A percentile compares a stretch with the other conserved stretches of the same genome.
These are phyloP conservation scores for Hydrochoerus hydrochaeris DNA, from an alignment of 2,113 vertebrate species.

Conservation along the genomic window DNA sequence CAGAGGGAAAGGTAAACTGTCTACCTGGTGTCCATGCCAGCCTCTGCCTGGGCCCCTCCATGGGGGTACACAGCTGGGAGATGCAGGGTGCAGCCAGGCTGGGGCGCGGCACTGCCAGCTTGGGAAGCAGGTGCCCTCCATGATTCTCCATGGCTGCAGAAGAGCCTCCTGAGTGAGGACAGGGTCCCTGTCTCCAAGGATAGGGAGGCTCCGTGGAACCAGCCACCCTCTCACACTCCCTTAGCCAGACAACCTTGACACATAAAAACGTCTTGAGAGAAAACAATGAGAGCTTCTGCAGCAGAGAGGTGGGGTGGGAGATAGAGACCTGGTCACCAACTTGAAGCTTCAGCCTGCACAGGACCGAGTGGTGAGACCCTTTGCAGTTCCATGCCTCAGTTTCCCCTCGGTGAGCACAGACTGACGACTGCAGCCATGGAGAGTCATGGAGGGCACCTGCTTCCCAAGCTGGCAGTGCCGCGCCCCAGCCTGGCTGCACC, in stretches of 20 bases:
- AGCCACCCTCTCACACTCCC: not conserved
- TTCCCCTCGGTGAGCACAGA: not conserved
- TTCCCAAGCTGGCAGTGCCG: fast-evolving
- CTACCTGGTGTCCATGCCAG: not conserved
- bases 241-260: not conserved
- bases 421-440: fast-evolving
- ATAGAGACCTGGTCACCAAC: not conserved
- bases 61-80: not conserved
- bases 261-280: not conserved
- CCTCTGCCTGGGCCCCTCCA: fast-evolving
- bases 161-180: too few relatives aligned
- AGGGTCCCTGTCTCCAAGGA: too few relatives aligned
- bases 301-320: fast-evolving
- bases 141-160: not conserved
- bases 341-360: fast-evolving
- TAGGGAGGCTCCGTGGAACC: fast-evolving
- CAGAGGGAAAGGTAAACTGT: too few relatives aligned
- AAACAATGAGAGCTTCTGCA: not conserved
- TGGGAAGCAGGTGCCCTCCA: fast-evolving
- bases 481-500: not conserved
- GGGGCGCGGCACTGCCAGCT: fast-evolving
- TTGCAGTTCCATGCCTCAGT: not conserved
- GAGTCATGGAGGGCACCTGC: fast-evolving
- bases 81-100: not conserved
- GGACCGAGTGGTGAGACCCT: not conserved